Evolutionary conservation across 2,797 vertebrate genomes (phyloP), one percentile per base, ranked within the genome.

Genomic region (Semaprochilodus insignis): DNA sequence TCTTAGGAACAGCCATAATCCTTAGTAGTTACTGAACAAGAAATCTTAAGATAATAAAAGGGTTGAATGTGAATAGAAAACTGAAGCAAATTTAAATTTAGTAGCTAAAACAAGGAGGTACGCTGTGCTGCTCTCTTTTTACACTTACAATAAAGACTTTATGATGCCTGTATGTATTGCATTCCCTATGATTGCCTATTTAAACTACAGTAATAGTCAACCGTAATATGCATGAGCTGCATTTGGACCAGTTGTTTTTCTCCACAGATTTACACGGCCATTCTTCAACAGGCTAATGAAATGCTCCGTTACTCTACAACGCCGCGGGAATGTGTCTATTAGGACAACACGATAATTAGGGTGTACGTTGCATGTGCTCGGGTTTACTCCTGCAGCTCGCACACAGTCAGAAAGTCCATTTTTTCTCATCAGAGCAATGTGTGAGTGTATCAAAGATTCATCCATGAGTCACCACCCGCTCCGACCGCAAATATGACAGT

Each of bases 401-500:
- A 55, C 15, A 57, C 34, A 71, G 63, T 19, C 27, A 66, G 27
- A 19, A 36, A 19, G 63, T 7, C 63, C 3, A 44, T 60, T 77
- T 62, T 73, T 80, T 59, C 36, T 82, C 88, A 91, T 87, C 78
- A 85, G 51, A 90, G 85, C 83, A 88, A 81, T 89, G 87, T 92
- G 89, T 85, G 85, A 85, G 66, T 40, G 67, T 51, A 60, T 87
- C 81, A 84, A 74, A 87, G 81, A 90, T 90, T 85, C 88, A 83
- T 60, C 86, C 69, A 40, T 66, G 81, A 89, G 81, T 86, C 80
- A 85, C 79, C 78, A 51, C 74, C 57, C 65, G 66, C 78, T 72
- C 82, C 55, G 63, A 90, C 91, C 90, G 85, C 91, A 94, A 89
- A 87, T 90, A 89, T 91, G 87, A 91, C 83, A 81, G 85, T 88